Base-by-base conservation (phyloP, 2,113 vertebrate genomes). In the Plotosus lineatus region DNA sequence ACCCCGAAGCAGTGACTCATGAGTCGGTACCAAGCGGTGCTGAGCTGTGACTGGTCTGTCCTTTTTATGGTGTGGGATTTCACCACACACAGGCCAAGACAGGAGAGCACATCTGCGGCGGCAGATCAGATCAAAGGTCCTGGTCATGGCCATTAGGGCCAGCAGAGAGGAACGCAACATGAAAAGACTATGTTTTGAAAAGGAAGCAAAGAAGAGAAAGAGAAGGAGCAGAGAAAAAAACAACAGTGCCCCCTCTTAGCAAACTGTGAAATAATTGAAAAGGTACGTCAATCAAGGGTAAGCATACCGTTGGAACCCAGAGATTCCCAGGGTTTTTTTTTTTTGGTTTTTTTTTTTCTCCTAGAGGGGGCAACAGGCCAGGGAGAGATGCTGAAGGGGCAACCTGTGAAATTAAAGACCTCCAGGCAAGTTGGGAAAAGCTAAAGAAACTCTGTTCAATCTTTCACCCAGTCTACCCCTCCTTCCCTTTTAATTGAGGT, bases 241-340 rank as follows among this genome's bases (percentile, higher is more conserved):
- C 90, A 92, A 93, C 91, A 92, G 90, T 89, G 88, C 90, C 88
- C 91, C 90, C 90, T 91, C 91, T 93, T 91, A 93, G 91, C 92
- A 94, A 94, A 94, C 93, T 94, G 93, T 94, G 93, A 93, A 94
- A 93, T 94, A 93, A 93, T 93, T 94, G 93, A 94, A 94, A 94
- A 94, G 93, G 93, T 94, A 92, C 90, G 93, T 94, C 93, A 94
- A 94, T 94, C 93, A 94, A 90, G 90, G 87, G 87, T 85, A 87
- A 90, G 89, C 81, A 84, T 92, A 84, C 90, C 89, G 92, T 89
- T 82, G 92, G 93, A 90, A 82, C 85, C 77, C 84, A 53, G 40
- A 89, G 91, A 92, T 94, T 94, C 92, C 94, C 92, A 93, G 90
- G 92, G 90, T 91, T 87, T 83, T 89, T 88, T 90, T n/a, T n/a